These are phyloP conservation scores for Typhlichthys subterraneus DNA, from an alignment of 2,797 vertebrate species.

Conservation along the genomic window DNA sequence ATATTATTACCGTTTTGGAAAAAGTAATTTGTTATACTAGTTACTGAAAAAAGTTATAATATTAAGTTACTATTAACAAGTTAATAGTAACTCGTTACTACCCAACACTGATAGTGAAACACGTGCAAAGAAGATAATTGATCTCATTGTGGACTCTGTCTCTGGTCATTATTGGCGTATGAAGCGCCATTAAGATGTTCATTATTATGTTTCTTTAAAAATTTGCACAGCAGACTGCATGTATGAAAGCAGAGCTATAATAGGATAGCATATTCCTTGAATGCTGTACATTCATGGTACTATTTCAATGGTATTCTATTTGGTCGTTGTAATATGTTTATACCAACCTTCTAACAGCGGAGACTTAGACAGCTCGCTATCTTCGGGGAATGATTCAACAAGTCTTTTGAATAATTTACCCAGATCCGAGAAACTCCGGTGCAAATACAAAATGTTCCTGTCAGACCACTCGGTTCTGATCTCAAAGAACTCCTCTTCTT, in stretches of 20 bases:
- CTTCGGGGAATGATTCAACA: constrained; percentile 90
- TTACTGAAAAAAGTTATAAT: no score
- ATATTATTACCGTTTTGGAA: no score
- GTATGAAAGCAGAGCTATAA: no score
- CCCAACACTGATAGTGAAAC: no score
- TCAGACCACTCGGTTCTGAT: constrained; percentile 98
- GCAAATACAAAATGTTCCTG: constrained; percentile 92
- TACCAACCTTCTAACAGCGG: constrained; percentile 87
- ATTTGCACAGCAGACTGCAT: no score
- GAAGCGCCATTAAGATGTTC: constrained; percentile 9
- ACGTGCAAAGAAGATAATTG: constrained; percentile 9
- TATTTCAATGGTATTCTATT: no score
- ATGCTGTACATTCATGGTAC: no score
- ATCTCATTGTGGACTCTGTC: constrained; percentile 33
- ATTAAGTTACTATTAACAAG: no score
- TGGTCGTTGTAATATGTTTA: background rate
- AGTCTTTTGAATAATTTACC: constrained; percentile 87
- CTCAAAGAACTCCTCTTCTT: constrained; percentile 97
- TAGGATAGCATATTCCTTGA: no score
- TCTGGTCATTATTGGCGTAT: constrained; percentile 51
- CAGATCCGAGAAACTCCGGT: constrained; percentile 91
- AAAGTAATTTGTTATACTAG: no score
- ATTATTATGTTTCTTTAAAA: no score
- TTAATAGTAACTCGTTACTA: no score
- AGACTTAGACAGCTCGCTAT: constrained; percentile 84